phyloP scores from a whole-genome alignment of 2,113 vertebrate genomes.

The Myiozetetes cayanensis region DNA sequence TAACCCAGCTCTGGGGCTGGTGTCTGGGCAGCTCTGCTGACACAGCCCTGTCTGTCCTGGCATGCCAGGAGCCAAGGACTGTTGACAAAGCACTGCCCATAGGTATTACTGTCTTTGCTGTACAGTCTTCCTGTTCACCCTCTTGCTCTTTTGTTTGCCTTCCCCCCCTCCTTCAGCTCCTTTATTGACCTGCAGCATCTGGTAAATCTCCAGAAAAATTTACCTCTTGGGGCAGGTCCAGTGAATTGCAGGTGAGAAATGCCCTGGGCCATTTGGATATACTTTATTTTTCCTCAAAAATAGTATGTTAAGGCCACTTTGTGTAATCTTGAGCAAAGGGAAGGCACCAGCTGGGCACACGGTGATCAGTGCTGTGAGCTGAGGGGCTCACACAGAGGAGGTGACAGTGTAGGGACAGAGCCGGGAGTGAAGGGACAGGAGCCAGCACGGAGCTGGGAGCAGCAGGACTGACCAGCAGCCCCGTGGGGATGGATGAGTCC shows the following conservation, averaged over 20 bases:
- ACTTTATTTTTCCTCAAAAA: not conserved
- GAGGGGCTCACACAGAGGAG: not conserved
- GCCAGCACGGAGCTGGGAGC: not conserved
- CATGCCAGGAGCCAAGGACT: not conserved
- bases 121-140: not conserved
- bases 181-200: not conserved
- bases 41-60: not conserved
- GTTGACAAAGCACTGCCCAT: not conserved
- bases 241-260: not conserved
- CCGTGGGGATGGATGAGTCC: not conserved
- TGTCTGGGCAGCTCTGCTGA: not conserved
- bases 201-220: not conserved
- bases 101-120: not conserved
- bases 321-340: not conserved
- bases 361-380: not conserved
- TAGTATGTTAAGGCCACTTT: not conserved
- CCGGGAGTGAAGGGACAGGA: not conserved
- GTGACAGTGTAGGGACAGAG: not conserved
- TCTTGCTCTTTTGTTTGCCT: not conserved
- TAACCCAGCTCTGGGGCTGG: not conserved
- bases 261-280: not conserved
- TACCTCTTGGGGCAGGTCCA: not conserved
- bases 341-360: not conserved
- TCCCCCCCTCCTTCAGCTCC: not conserved
- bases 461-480: not conserved